Conservation (phyloP, 2,113 vertebrate genomes). For the Taurulus bubalis region DNA sequence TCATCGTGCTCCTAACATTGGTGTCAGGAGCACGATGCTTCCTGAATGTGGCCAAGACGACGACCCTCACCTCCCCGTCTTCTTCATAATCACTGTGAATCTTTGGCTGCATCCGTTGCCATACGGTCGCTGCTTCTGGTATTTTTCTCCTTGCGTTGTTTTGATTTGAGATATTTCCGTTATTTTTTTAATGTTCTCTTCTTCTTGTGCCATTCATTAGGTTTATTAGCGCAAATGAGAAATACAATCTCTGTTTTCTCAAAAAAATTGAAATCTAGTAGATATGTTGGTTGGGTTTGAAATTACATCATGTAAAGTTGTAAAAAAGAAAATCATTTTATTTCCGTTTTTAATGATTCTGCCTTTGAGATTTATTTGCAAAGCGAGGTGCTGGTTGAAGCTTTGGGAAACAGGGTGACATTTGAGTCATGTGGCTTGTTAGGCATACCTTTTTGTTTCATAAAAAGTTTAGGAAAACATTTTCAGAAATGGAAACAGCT, state of each 20-base stretch:
- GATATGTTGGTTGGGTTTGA: conserved; percentile 28
- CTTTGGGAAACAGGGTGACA: conserved; percentile 65
- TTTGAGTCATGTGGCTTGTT: conserved; percentile 14
- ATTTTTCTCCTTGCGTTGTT: conserved; percentile 8
- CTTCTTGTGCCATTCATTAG: conserved; percentile 59
- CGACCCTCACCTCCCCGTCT: conserved; percentile 42
- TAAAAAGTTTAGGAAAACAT: neutral
- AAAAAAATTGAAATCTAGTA: neutral
- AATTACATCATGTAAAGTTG: conserved; percentile 25
- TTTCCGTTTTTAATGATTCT: conserved; percentile 42
- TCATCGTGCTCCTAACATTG: neutral
- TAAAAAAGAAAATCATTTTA: neutral
- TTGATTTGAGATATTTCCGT: conserved; percentile 29
- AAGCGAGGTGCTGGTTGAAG: conserved; percentile 45
- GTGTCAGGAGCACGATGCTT: conserved; percentile 21
- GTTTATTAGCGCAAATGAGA: conserved; percentile 31
- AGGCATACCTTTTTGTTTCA: neutral
- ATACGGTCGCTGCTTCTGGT: conserved; percentile 25
- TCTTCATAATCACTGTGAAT: conserved; percentile 29
- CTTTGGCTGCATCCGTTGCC: conserved; percentile 47
- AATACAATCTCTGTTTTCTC: conserved; percentile 16
- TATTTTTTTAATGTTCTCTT: conserved; percentile 17
- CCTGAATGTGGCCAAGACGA: conserved; percentile 25
- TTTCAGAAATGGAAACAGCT: neutral
- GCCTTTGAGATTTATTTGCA: conserved; percentile 73